Evolutionary conservation across 2,797 vertebrate species (phyloP).

Genomic region (Microhierax caerulescens): DNA sequence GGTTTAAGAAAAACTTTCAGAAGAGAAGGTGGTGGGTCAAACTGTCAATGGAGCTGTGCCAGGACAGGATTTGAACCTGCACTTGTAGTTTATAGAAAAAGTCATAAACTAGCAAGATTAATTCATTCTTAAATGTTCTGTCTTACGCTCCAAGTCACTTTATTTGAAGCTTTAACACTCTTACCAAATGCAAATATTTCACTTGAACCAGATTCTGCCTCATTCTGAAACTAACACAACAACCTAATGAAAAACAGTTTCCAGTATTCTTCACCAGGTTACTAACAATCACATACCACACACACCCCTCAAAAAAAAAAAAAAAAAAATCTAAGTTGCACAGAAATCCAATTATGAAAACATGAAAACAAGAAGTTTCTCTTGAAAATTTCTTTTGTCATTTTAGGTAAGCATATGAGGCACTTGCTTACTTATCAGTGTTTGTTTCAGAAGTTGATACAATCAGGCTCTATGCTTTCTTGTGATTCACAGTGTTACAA

Average conservation of each 20-base stretch:
- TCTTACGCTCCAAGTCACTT: not conserved
- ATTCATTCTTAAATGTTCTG: not conserved
- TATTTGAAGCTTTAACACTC: not conserved
- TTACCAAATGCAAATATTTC: not conserved
- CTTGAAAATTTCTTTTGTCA: not conserved
- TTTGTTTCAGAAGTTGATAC: not conserved
- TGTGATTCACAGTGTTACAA: not conserved
- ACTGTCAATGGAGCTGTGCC: not conserved
- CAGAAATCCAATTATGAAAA: not conserved
- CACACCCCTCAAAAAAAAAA: not conserved
- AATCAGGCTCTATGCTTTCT: not conserved
- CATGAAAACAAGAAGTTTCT: not conserved
- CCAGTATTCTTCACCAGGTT: rapidly evolving
- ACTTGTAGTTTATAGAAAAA: not conserved
- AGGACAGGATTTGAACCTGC: not conserved
- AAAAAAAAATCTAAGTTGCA: not conserved
- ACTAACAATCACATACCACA: not conserved
- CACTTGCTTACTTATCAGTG: not conserved
- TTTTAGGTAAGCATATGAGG: not conserved
- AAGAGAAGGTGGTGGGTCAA: not conserved
- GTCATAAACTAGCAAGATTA: not conserved
- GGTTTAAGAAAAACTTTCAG: not conserved
- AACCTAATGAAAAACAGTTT: not conserved
- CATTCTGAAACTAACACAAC: not conserved
- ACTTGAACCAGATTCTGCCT: not conserved